Base-by-base conservation (phyloP, 2,888 invertebrate species). In the Diaphora mendica region DNA sequence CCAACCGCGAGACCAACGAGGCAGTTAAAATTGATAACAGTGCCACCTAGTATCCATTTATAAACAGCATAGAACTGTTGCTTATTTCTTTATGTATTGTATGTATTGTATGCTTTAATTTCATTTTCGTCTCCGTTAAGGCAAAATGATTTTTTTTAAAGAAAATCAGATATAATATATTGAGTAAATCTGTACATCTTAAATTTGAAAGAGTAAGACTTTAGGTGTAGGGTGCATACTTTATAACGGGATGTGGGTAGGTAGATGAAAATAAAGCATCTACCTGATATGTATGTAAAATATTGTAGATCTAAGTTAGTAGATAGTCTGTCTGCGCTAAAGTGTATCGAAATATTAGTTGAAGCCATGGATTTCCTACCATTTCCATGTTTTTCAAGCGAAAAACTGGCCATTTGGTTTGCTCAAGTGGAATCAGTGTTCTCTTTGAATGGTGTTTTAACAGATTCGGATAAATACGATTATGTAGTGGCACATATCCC, bases 371-470 rank as follows among this genome's bases (percentile, higher is more conserved):
- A 79, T 72, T 72, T 2, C n/a, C 26, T 68, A 39, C 64, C 68
- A 20, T 71, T 68, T 13, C 78, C 82, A 51, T 3, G 51, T 7
- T 81, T 79, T 62, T 76, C 78, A n/a, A 35, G 66, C 26, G 75
- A 78, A 59, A 67, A 77, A 44, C 20, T 68, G 11, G 13, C 73
- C 2, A 44, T 81, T 64, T 81, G 81, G 82, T 81, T 81, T 26
- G 70, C 70, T n/a, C 79, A 75, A 78, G 72, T 74, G 30, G 79
- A 81, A 67, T 69, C 81, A 20, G 71, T 76, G 2, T 81, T 81
- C 55, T 8, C 35, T 33, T 35, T 75, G 11, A 79, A 78, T 13
- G 69, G 42, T 26, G 42, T 76, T 30, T 3, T 33, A 67, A 55
- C 75, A 15, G 76, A 79, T n/a, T 39, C 44, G 4, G 76, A 81